A percentile compares a stretch with the other conserved stretches of the same genome.
Conservation (phyloP, 1,140 invertebrate species). For the Temnothorax curvispinosus region DNA sequence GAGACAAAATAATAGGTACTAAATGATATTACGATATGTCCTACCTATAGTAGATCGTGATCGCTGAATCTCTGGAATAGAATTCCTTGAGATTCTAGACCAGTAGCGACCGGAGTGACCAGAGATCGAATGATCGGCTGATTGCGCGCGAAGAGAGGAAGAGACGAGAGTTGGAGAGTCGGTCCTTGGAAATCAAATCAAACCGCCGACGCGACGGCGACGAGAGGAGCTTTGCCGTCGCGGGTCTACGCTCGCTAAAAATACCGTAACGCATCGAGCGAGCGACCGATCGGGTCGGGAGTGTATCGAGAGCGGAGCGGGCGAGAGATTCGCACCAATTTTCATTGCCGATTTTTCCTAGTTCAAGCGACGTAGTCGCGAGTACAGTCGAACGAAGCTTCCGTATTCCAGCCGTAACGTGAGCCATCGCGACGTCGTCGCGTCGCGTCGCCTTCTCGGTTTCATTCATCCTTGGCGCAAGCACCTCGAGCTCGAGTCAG, state of each 20-base stretch:
- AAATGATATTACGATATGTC: no score
- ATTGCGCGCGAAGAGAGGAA: background rate
- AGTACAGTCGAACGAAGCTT: background rate
- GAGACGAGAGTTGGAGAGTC: background rate
- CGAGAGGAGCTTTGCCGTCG: no score
- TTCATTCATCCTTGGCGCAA: constrained; percentile 17
- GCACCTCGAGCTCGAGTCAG: background rate
- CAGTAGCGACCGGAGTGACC: no score
- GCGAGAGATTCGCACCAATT: background rate
- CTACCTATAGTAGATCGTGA: no score
- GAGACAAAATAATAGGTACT: no score
- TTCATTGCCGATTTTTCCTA: background rate
- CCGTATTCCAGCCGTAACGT: no score
- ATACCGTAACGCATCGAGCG: constrained; percentile 72
- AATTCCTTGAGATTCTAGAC: no score
- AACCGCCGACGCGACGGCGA: no score
- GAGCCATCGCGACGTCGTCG: no score
- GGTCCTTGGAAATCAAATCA: background rate
- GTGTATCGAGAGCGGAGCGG: constrained; percentile 70
- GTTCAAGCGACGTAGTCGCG: background rate
- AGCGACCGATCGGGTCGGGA: constrained; percentile 24
- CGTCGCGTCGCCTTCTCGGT: background rate
- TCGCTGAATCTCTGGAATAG: no score
- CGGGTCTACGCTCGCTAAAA: constrained; percentile 73
- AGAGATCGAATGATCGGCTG: background rate